Conservation (phyloP, 2,113 vertebrate genomes). For the Oreochromis spilurus region DNA sequence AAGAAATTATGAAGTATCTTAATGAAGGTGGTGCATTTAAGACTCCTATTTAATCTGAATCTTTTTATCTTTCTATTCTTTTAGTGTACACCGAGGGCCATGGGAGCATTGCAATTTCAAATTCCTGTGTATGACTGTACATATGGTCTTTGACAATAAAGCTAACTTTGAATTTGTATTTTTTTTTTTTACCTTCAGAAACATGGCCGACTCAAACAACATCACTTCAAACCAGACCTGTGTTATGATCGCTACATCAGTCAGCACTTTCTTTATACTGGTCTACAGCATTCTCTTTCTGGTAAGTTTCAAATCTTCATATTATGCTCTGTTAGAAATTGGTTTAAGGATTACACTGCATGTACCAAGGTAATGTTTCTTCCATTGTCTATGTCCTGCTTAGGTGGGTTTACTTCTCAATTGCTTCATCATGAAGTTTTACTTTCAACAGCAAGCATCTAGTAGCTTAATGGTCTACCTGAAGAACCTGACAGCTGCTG, state of each 20-base stretch:
- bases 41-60: not conserved
- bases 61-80: fast-evolving
- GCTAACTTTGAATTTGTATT: not conserved
- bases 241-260: fast-evolving
- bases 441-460: not conserved
- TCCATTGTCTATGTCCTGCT: not conserved
- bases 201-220: not conserved
- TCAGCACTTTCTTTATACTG: fast-evolving
- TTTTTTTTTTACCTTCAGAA: not conserved
- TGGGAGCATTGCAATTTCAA: fast-evolving
- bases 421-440: not conserved
- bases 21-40: not conserved
- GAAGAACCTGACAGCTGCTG: not conserved
- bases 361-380: not conserved
- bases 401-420: not conserved
- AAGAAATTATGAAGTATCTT: not conserved
- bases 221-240: not conserved
- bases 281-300: not conserved
- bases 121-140: not conserved
- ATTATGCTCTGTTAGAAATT: not conserved
- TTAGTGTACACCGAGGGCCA: not conserved
- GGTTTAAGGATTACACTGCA: not conserved
- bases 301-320: not conserved
- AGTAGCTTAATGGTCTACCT: not conserved
- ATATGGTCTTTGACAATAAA: not conserved